Percentiles rank a stretch among this genome's conserved stretches.
Conservation (phyloP, 2,113 vertebrate species). For the Athene noctua region DNA sequence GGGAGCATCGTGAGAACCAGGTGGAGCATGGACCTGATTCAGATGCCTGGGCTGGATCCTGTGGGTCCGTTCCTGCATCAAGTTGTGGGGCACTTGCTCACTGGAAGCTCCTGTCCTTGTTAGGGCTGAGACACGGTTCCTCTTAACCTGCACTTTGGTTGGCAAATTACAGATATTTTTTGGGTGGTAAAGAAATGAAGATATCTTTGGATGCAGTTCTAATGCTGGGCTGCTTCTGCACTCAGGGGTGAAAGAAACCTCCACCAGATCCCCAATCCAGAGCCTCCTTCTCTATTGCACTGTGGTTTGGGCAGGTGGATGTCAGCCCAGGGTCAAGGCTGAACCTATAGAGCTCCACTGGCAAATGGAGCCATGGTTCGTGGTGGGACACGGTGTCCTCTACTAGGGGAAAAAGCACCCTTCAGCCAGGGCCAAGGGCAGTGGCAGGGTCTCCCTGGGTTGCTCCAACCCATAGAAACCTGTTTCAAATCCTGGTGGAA, state of each 20-base stretch:
- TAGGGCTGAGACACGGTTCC: not conserved
- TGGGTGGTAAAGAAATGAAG: not conserved
- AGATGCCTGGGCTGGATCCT: not conserved
- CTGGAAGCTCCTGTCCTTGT: not conserved
- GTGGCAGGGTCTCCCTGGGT: not conserved
- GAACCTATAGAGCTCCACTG: not conserved
- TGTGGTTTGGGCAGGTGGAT: not conserved
- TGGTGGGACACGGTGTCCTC: not conserved
- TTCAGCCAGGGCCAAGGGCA: not conserved
- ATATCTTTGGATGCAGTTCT: not conserved
- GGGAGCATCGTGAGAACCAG: not conserved
- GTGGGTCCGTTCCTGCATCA: not conserved
- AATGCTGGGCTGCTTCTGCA: not conserved
- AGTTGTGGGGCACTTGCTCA: not conserved
- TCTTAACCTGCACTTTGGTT: not conserved
- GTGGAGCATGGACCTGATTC: not conserved
- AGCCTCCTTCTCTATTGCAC: not conserved
- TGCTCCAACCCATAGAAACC: not conserved
- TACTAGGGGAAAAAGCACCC: not conserved
- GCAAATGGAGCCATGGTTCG: not conserved
- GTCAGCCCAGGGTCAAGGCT: not conserved
- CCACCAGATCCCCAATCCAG: not conserved
- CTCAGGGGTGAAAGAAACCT: not conserved
- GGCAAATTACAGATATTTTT: not conserved
- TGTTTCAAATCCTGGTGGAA: not conserved